Evolutionary conservation across 2,888 invertebrate species (phyloP).

Genomic region (Notodromas monacha): DNA sequence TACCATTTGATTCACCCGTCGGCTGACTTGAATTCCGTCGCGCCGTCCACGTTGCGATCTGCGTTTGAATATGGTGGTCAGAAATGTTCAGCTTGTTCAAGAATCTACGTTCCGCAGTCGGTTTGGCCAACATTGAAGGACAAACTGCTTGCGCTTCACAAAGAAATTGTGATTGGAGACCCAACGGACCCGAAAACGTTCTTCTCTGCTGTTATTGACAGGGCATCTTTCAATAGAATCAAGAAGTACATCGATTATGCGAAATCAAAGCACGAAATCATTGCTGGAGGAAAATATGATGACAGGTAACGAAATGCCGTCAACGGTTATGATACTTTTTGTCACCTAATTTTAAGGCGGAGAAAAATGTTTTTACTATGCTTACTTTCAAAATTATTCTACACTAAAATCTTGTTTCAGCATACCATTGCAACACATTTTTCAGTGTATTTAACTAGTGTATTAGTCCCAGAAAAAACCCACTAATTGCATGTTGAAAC

Average conservation of each 20-base stretch:
- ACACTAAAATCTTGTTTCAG: too few species aligned
- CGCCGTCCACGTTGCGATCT: slow-evolving; percentile 46
- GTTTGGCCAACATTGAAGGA: slow-evolving; percentile 40
- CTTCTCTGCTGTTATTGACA: slow-evolving; percentile 85
- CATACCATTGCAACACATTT: too few species aligned
- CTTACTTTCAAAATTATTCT: too few species aligned
- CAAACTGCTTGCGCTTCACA: slow-evolving; percentile 31
- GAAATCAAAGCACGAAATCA: slow-evolving; percentile 35
- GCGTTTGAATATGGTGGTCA: slow-evolving; percentile 84
- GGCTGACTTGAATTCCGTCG: slow-evolving; percentile 45
- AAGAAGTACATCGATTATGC: slow-evolving; percentile 62
- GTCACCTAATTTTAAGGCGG: too few species aligned
- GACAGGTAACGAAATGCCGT: slow-evolving; percentile 21
- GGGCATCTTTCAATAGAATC: slow-evolving; percentile 60
- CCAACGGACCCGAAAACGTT: slow-evolving; percentile 45
- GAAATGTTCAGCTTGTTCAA: slow-evolving; percentile 93
- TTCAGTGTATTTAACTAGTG: too few species aligned
- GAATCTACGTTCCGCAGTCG: slow-evolving; percentile 74
- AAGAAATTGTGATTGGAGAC: slow-evolving; percentile 53
- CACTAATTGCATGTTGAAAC: too few species aligned
- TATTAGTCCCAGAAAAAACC: too few species aligned
- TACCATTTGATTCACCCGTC: slow-evolving; percentile 83
- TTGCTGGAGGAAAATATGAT: slow-evolving; percentile 64
- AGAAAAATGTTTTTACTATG: too few species aligned
- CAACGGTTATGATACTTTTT: too few species aligned